A percentile compares a stretch with the other conserved stretches of the same genome.
phyloP scores from a whole-genome alignment of 2,797 vertebrate species.

The Phrynocephalus guinanensis region DNA sequence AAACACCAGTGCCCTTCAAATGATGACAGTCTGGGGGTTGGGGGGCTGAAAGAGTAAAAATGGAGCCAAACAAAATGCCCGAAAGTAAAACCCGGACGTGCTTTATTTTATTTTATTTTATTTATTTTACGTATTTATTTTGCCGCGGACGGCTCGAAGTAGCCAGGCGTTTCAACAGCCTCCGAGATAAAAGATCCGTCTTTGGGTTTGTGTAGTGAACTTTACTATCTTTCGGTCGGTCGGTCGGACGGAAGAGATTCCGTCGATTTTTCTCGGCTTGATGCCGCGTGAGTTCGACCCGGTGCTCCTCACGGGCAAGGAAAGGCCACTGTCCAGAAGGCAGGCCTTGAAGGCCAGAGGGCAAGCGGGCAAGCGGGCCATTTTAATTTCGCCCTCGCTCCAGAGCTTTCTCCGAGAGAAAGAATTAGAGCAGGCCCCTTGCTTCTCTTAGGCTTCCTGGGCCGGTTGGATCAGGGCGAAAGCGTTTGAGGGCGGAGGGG shows the following conservation, averaged over 20 bases:
- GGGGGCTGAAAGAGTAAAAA: neutral
- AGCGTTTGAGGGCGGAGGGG: constrained; percentile 31
- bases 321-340: constrained; percentile 65
- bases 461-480: constrained; percentile 58
- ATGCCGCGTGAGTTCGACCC: constrained; percentile 67
- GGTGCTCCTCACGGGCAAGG: constrained; percentile 64
- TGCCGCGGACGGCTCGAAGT: too few relatives aligned
- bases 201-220: too few relatives aligned
- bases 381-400: constrained; percentile 58
- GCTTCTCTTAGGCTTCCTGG: constrained; percentile 71
- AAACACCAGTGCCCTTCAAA: neutral
- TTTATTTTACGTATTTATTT: too few relatives aligned
- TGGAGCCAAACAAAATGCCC: neutral
- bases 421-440: constrained; percentile 72
- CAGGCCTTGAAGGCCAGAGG: constrained; percentile 43
- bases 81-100: too few relatives aligned
- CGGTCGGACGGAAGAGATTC: constrained; percentile 29
- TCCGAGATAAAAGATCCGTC: too few relatives aligned
- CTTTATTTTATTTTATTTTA: too few relatives aligned
- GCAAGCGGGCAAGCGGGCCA: constrained; percentile 45
- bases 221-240: too few relatives aligned
- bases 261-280: constrained; percentile 74
- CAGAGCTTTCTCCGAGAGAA: constrained; percentile 65
- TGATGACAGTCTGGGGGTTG: neutral
- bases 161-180: too few relatives aligned